Evolutionary conservation across 2,888 invertebrate species (phyloP).

Genomic region (Dynastes grantii): DNA sequence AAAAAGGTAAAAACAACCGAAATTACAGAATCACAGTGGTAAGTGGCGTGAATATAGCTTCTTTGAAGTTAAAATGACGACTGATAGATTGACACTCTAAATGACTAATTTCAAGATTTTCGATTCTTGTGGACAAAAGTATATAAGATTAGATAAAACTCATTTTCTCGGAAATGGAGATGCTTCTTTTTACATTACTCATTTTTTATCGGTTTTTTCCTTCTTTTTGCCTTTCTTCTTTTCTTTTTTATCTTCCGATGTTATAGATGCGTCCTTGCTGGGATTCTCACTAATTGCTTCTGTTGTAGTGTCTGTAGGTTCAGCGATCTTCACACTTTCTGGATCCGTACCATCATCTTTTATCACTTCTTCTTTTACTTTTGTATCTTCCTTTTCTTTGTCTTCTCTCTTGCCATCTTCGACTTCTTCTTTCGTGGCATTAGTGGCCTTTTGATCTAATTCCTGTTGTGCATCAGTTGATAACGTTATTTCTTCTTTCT

Average conservation of each 20-base stretch:
- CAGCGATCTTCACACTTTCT: conserved; percentile 14
- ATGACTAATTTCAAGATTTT: conserved; percentile 41
- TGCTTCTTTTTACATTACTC: background rate
- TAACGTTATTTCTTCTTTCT: background rate
- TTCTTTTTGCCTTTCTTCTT: conserved; percentile 59
- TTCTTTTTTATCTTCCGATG: conserved; percentile 66
- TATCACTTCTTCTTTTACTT: conserved; percentile 38
- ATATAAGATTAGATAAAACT: conserved; percentile 59
- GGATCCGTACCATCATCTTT: conserved; percentile 63
- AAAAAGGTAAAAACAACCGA: conserved; percentile 38
- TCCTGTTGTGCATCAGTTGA: conserved; percentile 8
- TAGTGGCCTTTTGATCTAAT: conserved; percentile 14
- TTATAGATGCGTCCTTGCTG: conserved; percentile 40
- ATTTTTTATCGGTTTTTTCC: conserved; percentile 52
- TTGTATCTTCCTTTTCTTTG: conserved; percentile 17
- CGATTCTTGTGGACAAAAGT: conserved; percentile 29
- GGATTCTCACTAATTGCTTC: conserved; percentile 58
- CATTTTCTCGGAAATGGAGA: conserved; percentile 37
- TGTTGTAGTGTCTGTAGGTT: conserved; percentile 61
- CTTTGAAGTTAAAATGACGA: conserved; percentile 43
- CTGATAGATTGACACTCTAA: conserved; percentile 46
- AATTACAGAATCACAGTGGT: conserved; percentile 49
- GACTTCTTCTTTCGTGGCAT: conserved; percentile 1
- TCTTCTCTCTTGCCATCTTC: conserved; percentile 5
- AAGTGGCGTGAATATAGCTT: conserved; percentile 40